Conservation (phyloP, 1,140 invertebrate species). For the Wiebesia pumilae region DNA sequence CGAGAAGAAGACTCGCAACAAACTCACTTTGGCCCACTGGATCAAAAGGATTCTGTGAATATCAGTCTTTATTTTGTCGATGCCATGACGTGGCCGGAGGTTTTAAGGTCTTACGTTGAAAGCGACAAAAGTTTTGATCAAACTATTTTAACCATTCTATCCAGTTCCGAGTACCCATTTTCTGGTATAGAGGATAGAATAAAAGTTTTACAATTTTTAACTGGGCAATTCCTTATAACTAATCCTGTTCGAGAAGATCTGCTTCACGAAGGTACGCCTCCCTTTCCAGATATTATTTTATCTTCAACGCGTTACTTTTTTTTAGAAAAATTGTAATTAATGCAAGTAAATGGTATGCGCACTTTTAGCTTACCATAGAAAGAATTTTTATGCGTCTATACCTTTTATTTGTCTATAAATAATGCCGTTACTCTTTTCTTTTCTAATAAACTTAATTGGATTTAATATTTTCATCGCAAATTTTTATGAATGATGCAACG, state of each 20-base stretch:
- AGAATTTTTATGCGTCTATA: too few species aligned
- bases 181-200: constrained; percentile 88
- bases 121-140: constrained; percentile 89
- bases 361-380: background rate
- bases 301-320: background rate
- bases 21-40: constrained; percentile 95
- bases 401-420: too few species aligned
- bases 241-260: constrained; percentile 95
- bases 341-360: background rate
- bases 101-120: constrained; percentile 90
- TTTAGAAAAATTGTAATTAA: background rate
- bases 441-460: too few species aligned
- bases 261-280: constrained; percentile 86
- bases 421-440: too few species aligned
- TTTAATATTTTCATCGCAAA: too few species aligned
- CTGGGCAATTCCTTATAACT: constrained; percentile 95
- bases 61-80: constrained; percentile 94
- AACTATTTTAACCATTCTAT: constrained; percentile 81
- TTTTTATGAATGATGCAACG: too few species aligned
- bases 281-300: background rate
- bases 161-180: constrained; percentile 92
- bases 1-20: constrained; percentile 96
- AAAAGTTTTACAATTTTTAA: constrained; percentile 91
- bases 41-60: constrained; percentile 97
- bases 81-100: constrained; percentile 95